Evolutionary conservation across 2,113 vertebrate genomes (phyloP), one percentile per base, ranked within the genome.

Genomic region (Antechinus stuartii): DNA sequence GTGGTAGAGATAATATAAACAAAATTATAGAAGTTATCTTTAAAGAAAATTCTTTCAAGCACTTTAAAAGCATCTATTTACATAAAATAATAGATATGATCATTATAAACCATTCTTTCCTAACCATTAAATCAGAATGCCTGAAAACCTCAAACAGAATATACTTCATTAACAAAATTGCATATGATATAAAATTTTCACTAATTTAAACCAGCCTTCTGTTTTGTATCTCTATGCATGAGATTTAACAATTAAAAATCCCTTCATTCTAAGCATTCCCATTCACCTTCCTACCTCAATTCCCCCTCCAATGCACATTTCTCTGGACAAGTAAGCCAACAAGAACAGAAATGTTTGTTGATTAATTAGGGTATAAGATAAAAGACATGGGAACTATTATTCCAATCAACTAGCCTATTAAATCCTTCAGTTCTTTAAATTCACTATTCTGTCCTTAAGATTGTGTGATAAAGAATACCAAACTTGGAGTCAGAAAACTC

Each of bases 1-100:
- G 6, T 46, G 47, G 94, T 93, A 92, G 24, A 61, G 84, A 27
- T 53, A 54, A 2, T 94, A 94, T 76, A 92, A 93, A 91, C 6
- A 91, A 94, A 35, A 93, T 61, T 61, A 61, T 27, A 57, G 57
- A 61, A 12, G 27, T 57, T 57, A 56, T 61, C 26, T 61, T 30
- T 61, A 61, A 61, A 61, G 8, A 57, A 68, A 93, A 92, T 9
- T 56, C 47, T 57, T 50, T 90, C 92, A 93, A 68, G 47, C 92
- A 9, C 26, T 23, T 90, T 56, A 42, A 61, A 57, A 49, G 1
- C 0, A 91, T 30, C 14, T 0, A 24, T 49, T 96, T 92, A 46
- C 2, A 91, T 61, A 47, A 90, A 55, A 76, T 46, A 91, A n/a
- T 22, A 30, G 89, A 47, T 35, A 90, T 35, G 6, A 0, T 53